These are phyloP conservation scores for Microctenopoma steveboyesi DNA, from an alignment of 2,797 vertebrate species.

Conservation along the genomic window DNA sequence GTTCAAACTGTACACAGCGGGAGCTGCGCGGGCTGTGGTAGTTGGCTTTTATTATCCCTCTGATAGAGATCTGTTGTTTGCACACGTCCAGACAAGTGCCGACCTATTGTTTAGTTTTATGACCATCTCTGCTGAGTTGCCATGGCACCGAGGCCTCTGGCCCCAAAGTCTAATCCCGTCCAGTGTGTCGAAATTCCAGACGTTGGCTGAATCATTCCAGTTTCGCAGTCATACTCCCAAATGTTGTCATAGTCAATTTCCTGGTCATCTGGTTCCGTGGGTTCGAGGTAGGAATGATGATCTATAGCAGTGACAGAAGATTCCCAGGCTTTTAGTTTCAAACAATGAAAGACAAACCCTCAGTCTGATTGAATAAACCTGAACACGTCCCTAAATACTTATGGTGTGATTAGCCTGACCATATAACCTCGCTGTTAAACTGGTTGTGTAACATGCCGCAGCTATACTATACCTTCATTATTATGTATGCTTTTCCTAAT, in stretches of 20 bases:
- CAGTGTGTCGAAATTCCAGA: conserved; percentile 83
- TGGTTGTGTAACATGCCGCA: conserved; percentile 38
- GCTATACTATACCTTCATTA: conserved; percentile 11
- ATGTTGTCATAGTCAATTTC: conserved; percentile 90
- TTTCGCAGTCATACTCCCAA: conserved; percentile 82
- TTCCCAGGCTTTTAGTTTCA: conserved; percentile 62
- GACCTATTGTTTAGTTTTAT: conserved; percentile 82
- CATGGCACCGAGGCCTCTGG: conserved; percentile 79
- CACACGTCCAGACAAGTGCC: conserved; percentile 80
- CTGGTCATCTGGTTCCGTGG: conserved; percentile 85
- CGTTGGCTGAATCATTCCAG: conserved; percentile 80
- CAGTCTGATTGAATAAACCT: conserved; percentile 38
- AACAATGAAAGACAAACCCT: conserved; percentile 47
- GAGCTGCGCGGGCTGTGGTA: conserved; percentile 42
- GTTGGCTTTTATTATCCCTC: conserved; percentile 67
- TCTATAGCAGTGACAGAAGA: conserved; percentile 71
- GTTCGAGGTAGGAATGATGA: conserved; percentile 82
- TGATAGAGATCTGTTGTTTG: conserved; percentile 84
- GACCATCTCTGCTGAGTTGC: conserved; percentile 85
- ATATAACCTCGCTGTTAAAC: conserved; percentile 49
- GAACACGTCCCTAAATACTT: conserved; percentile 16
- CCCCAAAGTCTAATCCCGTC: conserved; percentile 80
- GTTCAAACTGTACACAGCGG: conserved; percentile 60
- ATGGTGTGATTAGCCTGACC: conserved; percentile 23
- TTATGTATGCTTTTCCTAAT: conserved; percentile 6